These are phyloP conservation scores for Sebastes schlegelii DNA, from an alignment of 2,113 vertebrate genomes.

Conservation along the genomic window DNA sequence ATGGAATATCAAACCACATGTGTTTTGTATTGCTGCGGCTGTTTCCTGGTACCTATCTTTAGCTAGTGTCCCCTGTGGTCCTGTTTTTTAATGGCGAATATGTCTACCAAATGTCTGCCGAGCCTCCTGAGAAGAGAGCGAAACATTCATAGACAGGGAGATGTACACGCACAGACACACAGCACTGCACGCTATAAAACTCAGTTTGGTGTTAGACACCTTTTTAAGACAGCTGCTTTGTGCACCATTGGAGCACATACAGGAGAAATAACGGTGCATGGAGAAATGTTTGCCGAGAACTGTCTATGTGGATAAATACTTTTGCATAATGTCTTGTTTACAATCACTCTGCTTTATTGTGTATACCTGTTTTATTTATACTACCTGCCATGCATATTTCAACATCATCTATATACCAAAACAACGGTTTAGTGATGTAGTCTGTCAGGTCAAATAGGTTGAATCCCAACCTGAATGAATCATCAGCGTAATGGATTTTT, in stretches of 20 bases:
- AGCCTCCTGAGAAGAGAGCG: constrained; percentile 67
- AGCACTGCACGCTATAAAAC: constrained; percentile 47
- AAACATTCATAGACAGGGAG: constrained; percentile 63
- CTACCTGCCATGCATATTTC: constrained; percentile 10
- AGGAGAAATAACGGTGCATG: constrained; percentile 20
- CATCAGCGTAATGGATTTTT: constrained; percentile 4
- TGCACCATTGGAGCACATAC: constrained; percentile 72
- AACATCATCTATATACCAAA: constrained; percentile 1
- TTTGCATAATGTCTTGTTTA: constrained; percentile 45
- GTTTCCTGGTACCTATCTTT: constrained; percentile 74
- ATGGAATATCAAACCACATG: constrained; percentile 69
- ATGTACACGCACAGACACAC: constrained; percentile 52
- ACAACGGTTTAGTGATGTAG: constrained; percentile 17
- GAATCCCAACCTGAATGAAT: constrained; percentile 22
- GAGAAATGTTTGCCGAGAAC: constrained; percentile 50
- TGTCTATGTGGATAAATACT: constrained; percentile 39
- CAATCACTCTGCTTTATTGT: constrained; percentile 23
- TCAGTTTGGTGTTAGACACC: constrained; percentile 61
- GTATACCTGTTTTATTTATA: constrained; percentile 14
- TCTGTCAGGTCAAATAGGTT: constrained; percentile 11
- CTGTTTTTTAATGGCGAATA: constrained; percentile 74
- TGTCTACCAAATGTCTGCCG: constrained; percentile 70
- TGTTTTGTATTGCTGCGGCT: constrained; percentile 62
- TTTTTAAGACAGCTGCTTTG: constrained; percentile 71
- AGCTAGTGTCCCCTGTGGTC: constrained; percentile 69